phyloP scores from a whole-genome alignment of 1,140 invertebrate genomes.

The Psilanteris sp. region DNA sequence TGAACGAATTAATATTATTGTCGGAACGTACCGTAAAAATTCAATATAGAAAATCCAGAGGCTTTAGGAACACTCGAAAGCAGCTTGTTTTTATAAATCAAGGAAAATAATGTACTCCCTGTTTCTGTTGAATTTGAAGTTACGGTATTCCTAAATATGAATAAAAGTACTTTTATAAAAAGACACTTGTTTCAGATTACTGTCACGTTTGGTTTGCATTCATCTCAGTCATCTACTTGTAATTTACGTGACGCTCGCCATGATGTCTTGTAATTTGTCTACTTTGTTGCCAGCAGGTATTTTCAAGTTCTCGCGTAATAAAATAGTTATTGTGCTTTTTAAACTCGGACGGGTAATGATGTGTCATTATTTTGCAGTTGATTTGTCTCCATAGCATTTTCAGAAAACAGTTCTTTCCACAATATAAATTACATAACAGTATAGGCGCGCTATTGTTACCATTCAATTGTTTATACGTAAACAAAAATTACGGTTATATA shows the following conservation, averaged over 20 bases:
- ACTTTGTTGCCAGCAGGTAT: constrained; percentile 27
- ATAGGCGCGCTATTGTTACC: constrained; percentile 8
- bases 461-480: constrained; percentile 10
- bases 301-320: constrained; percentile 24
- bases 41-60: no score
- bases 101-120: no score
- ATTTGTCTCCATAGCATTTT: constrained; percentile 53
- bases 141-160: no score
- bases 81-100: no score
- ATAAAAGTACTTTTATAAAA: no score
- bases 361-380: constrained; percentile 49
- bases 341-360: constrained; percentile 34
- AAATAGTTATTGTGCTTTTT: constrained; percentile 42
- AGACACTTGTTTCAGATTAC: no score
- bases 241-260: constrained; percentile 18
- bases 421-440: constrained; percentile 33
- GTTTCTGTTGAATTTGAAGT: no score
- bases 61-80: no score
- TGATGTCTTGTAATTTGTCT: constrained; percentile 38
- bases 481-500: constrained; percentile 13
- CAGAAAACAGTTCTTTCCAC: constrained; percentile 24
- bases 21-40: no score
- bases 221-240: constrained; percentile 2
- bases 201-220: no score
- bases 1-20: no score